Base-by-base conservation (phyloP, 92 coral and sea anemone species). In the Epizoanthus scotinus region DNA sequence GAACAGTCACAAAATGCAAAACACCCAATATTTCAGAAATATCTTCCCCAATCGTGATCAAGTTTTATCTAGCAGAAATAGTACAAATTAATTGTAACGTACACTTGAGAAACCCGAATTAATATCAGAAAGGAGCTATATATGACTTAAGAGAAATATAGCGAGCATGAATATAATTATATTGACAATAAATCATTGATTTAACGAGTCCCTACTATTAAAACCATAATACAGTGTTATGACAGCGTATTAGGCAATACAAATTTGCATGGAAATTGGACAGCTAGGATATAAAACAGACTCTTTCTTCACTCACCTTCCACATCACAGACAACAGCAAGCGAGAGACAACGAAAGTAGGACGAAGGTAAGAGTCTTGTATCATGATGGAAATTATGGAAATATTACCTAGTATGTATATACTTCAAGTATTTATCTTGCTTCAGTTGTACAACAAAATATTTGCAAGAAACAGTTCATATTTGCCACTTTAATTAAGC, bases 191-290 rank as follows among this genome's bases (percentile, higher is more conserved):
- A 27, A 49, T 21, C 20, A 50, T 71, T 47, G 18, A 71, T 71
- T 71, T 71, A 71, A 52, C 78, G 78, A 47, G 78, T 53, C 53
- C 55, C 28, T 71, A 53, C 78, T 24, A 71, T 71, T 71, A 53
- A 71, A 50, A 27, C 78, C 62, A 26, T 71, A 71, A 71, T 71
- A 53, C 62, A 71, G 78, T 71, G 78, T 71, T 71, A 71, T 71
- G 62, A 71, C 53, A 71, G 53, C 78, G 53, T n/a, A 54, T 53
- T 50, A 71, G 12, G 4, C 12, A 71, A 60, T 49, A 29, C 42
- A 71, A 71, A 71, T 71, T 71, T 71, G 78, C 78, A 71, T 71
- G 44, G 78, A 71, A 71, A 71, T 71, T 71, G 78, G 57, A 28
- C 44, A 21, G 61, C 9, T 21, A 17, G 24, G 56, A 21, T 71